Conservation (phyloP, 2,113 vertebrate genomes). For the Numida meleagris region DNA sequence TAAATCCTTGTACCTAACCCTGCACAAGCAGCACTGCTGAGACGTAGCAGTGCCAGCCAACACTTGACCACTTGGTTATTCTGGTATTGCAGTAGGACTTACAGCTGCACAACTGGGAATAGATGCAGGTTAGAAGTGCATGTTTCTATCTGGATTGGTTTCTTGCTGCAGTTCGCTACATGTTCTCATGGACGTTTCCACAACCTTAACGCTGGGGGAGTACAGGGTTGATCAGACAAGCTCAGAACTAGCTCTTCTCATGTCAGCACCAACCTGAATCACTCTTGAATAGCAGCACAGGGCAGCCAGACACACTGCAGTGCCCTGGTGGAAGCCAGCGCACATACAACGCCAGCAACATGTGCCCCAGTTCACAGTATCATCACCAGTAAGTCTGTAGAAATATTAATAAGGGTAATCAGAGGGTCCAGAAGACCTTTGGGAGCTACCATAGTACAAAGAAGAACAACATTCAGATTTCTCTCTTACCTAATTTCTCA, state of each 20-base stretch:
- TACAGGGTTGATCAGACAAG: rapidly evolving
- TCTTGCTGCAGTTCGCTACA: not conserved
- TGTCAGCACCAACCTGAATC: rapidly evolving
- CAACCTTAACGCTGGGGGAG: rapidly evolving
- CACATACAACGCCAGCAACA: rapidly evolving
- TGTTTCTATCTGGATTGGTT: not conserved
- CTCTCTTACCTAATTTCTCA: not conserved
- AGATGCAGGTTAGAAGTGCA: not conserved
- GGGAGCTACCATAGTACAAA: not conserved
- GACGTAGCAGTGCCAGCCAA: not conserved
- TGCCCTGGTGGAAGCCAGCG: not conserved
- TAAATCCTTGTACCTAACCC: not conserved
- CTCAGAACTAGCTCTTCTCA: not conserved
- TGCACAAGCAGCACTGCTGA: rapidly evolving
- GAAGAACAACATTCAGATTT: not conserved
- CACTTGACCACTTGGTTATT: not conserved
- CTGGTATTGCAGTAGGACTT: not conserved
- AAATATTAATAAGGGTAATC: not conserved
- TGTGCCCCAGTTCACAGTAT: not conserved
- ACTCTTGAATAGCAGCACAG: not conserved
- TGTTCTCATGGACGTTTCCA: rapidly evolving
- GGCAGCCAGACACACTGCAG: not conserved
- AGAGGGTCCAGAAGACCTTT: not conserved
- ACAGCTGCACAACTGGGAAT: not conserved
- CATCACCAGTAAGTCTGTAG: rapidly evolving